These are phyloP conservation scores for Mycalesis mineus DNA, from an alignment of 2,888 invertebrate genomes.

Conservation along the genomic window DNA sequence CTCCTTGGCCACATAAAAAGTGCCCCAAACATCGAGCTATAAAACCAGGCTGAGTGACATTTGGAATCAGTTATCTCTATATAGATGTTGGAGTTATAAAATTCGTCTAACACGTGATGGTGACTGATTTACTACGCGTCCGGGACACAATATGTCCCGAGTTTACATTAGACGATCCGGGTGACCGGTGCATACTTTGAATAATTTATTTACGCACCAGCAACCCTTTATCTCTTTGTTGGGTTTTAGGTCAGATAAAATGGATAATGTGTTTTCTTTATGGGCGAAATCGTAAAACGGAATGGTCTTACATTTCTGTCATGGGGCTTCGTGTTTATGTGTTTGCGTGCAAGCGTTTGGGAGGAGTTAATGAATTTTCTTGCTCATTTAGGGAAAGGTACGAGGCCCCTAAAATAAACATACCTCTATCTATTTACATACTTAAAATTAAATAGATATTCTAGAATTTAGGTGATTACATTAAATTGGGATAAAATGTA, in stretches of 20 bases:
- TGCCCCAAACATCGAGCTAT: slow-evolving; percentile 12
- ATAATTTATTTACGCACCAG: slow-evolving; percentile 73
- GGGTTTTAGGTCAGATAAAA: slow-evolving; percentile 68
- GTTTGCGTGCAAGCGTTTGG: slow-evolving; percentile 16
- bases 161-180: slow-evolving; percentile 67
- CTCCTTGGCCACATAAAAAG: slow-evolving; percentile 9
- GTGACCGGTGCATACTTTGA: slow-evolving; percentile 46
- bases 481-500: too few species aligned
- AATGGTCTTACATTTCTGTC: slow-evolving; percentile 46
- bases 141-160: slow-evolving; percentile 54
- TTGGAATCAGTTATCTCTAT: slow-evolving; percentile 56
- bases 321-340: slow-evolving; percentile 47
- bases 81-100: slow-evolving; percentile 57
- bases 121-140: slow-evolving; percentile 64
- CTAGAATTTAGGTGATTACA: too few species aligned
- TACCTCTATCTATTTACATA: background rate
- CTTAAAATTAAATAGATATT: too few species aligned
- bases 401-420: background rate
- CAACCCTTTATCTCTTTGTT: slow-evolving; percentile 71
- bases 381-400: background rate
- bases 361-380: slow-evolving; percentile 7
- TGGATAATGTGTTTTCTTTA: slow-evolving; percentile 68
- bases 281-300: slow-evolving; percentile 64
- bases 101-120: slow-evolving; percentile 59
- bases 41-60: slow-evolving; percentile 31